Conservation (phyloP, 1,140 invertebrate genomes). For the Tribolium castaneum region DNA sequence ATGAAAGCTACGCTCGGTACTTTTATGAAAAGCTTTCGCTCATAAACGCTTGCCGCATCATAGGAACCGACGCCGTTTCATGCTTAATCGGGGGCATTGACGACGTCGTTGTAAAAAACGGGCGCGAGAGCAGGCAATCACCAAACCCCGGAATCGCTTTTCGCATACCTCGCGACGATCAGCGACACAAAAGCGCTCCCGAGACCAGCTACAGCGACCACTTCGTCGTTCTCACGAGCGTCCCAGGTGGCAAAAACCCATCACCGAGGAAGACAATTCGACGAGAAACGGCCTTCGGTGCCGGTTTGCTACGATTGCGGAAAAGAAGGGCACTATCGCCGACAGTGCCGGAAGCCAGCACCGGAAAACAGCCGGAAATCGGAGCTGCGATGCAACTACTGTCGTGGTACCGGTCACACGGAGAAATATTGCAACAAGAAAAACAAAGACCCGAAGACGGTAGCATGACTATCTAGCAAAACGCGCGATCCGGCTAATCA, state of each 20-base stretch:
- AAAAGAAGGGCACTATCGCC: too few species aligned
- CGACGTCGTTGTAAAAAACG: conserved; percentile 39
- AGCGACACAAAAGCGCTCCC: neutral
- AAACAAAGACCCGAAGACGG: neutral
- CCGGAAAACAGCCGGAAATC: too few species aligned
- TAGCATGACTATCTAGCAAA: neutral
- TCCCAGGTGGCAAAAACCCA: too few species aligned
- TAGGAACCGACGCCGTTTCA: conserved; percentile 45
- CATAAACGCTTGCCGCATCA: conserved; percentile 54
- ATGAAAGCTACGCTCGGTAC: conserved; percentile 44
- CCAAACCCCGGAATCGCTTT: conserved; percentile 40
- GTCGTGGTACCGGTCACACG: neutral
- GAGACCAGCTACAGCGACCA: neutral
- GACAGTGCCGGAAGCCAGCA: too few species aligned
- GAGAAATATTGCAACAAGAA: neutral
- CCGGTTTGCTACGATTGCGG: too few species aligned
- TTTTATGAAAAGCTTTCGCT: conserved; percentile 53
- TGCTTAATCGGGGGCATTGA: conserved; percentile 59
- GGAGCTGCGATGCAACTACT: too few species aligned
- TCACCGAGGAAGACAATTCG: too few species aligned
- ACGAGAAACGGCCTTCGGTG: too few species aligned
- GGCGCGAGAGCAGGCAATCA: conserved; percentile 44
- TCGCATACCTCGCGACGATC: conserved; percentile 17
- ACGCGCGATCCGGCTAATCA: neutral
- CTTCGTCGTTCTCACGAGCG: too few species aligned